Evolutionary conservation across 2,797 vertebrate genomes (phyloP).

Genomic region (Numenius phaeopus): DNA sequence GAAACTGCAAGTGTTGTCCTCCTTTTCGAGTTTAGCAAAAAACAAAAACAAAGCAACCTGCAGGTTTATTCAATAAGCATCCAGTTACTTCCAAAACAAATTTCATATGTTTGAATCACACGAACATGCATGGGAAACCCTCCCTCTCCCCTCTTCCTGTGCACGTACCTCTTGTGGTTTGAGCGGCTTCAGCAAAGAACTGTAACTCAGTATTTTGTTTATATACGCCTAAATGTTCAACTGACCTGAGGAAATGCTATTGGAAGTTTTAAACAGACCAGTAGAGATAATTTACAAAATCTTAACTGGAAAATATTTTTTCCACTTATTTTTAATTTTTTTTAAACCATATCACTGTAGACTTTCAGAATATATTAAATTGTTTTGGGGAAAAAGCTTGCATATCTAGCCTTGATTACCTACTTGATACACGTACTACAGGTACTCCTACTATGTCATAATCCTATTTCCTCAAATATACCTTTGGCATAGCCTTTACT

Average conservation of each 20-base stretch:
- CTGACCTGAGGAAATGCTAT: background rate
- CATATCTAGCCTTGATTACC: background rate
- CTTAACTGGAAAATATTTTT: background rate
- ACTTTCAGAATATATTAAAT: background rate
- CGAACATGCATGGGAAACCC: background rate
- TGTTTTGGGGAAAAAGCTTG: background rate
- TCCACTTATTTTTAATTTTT: too few species aligned
- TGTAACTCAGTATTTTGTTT: background rate
- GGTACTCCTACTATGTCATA: background rate
- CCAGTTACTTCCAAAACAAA: background rate
- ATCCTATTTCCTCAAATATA: background rate
- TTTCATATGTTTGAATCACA: background rate
- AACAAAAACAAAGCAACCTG: constrained; percentile 4
- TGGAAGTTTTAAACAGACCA: background rate
- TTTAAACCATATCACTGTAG: background rate
- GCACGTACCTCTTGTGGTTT: background rate
- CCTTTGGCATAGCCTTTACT: background rate
- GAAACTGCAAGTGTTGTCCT: background rate
- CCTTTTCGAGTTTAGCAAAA: background rate
- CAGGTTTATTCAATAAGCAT: background rate
- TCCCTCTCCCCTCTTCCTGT: background rate
- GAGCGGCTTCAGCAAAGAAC: background rate
- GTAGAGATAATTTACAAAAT: background rate
- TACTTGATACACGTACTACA: too few species aligned
- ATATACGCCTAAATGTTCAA: background rate